These are phyloP conservation scores for Ectemnius continuus DNA, from an alignment of 2,888 invertebrate genomes.

Conservation along the genomic window DNA sequence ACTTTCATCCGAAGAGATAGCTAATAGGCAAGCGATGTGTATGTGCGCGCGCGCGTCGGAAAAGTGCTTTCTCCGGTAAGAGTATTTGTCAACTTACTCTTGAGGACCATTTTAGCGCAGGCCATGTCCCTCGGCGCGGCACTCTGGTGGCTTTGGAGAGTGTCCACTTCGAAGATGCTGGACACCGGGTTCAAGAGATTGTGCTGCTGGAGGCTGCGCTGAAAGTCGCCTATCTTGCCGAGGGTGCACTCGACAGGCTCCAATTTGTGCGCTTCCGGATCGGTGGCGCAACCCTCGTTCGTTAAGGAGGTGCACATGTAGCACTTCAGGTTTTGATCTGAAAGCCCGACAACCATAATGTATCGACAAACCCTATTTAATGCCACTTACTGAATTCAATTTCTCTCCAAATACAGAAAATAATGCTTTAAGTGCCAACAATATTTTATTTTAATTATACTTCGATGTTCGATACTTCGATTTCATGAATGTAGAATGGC, in stretches of 20 bases:
- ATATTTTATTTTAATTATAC: too few species aligned
- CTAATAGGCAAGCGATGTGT: background rate
- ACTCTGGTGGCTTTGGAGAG: slow-evolving; percentile 37
- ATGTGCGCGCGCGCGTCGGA: background rate
- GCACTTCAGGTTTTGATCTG: slow-evolving; percentile 67
- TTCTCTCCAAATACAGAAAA: too few species aligned
- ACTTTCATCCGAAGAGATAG: background rate
- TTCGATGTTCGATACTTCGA: too few species aligned
- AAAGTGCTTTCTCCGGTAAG: background rate
- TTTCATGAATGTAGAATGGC: too few species aligned
- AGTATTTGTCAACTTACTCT: slow-evolving; percentile 48
- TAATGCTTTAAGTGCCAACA: too few species aligned
- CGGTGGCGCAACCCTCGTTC: slow-evolving; percentile 56
- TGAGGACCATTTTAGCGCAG: slow-evolving; percentile 66
- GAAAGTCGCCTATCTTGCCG: slow-evolving; percentile 51
- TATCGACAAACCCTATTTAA: too few species aligned
- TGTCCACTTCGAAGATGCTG: slow-evolving; percentile 62
- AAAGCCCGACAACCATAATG: background rate
- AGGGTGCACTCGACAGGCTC: slow-evolving; percentile 60
- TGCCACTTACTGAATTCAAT: too few species aligned
- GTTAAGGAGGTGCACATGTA: slow-evolving; percentile 66
- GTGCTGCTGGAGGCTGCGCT: slow-evolving; percentile 43
- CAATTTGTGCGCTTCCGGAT: slow-evolving; percentile 43
- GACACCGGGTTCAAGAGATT: slow-evolving; percentile 43
- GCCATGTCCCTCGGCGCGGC: slow-evolving; percentile 38